Percentiles rank a stretch among this genome's conserved stretches.
Conservation (phyloP, 2,797 vertebrate genomes). For the Spondyliosoma cantharus region DNA sequence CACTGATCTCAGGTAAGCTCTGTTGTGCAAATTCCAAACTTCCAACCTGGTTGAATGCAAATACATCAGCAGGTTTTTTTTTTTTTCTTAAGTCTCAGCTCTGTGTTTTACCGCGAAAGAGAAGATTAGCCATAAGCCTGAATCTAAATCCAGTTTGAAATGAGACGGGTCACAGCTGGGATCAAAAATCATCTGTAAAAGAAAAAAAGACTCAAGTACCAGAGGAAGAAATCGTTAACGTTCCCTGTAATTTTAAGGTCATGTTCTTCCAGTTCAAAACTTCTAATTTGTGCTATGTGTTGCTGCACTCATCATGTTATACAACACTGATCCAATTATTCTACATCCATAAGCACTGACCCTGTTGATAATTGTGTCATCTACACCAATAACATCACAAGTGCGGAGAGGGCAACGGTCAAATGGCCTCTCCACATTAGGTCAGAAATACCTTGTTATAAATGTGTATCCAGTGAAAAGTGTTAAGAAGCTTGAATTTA, state of each 20-base stretch:
- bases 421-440: background rate
- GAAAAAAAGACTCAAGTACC: background rate
- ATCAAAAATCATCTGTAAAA: background rate
- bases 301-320: background rate
- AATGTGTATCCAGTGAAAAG: background rate
- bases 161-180: background rate
- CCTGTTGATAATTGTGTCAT: constrained; percentile 6
- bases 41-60: constrained; percentile 16
- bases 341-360: background rate
- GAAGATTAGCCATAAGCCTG: constrained; percentile 7
- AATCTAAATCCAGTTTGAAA: constrained; percentile 8
- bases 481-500: background rate
- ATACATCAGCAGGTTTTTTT: constrained; percentile 24
- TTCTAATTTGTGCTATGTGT: background rate
- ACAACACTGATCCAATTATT: constrained; percentile 14
- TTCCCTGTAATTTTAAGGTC: background rate
- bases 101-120: background rate
- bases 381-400: background rate
- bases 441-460: background rate
- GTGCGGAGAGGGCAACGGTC: background rate
- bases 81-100: background rate
- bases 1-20: constrained; percentile 46
- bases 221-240: too few relatives aligned
- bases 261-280: background rate
- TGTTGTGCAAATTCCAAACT: constrained; percentile 41